Base-by-base conservation (phyloP, 2,888 invertebrate genomes). In the Calameuta pallipes region DNA sequence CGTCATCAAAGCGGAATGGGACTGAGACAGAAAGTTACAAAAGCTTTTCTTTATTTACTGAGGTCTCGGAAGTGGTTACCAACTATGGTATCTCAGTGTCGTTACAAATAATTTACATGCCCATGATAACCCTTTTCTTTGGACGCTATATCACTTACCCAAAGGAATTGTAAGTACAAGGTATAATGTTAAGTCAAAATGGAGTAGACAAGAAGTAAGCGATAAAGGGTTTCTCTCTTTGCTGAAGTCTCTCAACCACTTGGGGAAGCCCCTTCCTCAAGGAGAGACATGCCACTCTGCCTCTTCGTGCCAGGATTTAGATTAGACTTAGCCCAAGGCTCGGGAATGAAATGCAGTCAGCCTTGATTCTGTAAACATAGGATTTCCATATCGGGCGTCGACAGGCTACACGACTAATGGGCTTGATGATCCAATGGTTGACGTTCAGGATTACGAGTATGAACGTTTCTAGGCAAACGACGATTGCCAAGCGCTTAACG, bases 291-390 rank as follows among this genome's bases (percentile, higher is more conserved):
- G 56, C 56, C 56, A 23, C 56, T 56, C 56, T 15, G 23, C 56
- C 23, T 56, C 56, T 56, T 56, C 23, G 23, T 56, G 56, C 56
- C 56, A 56, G 23, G 56, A 56, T 56, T 56, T 23, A 23, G 56
- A 56, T 56, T 56, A 56, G 56, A 56, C 56, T 56, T 56, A 23
- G 23, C 23, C 56, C 56, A 56, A 56, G 56, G 56, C 56, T 56
- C 56, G 56, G 23, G 56, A 56, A 56, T 56, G 56, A 56, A 56
- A 56, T 83, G 84, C 85, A 83, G 80, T 82, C 84, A 83, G 81
- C 81, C 84, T 82, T 87, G 81, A 85, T 84, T 83, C 81, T 83
- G 87, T 86, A 87, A 87, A 87, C 85, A 87, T 84, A 83, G 75
- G 84, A 87, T 87, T 85, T 85, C 86, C 85, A 84, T 86, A 84